These are phyloP conservation scores for Gambusia holbrooki DNA, from an alignment of 2,113 vertebrate species.

Conservation along the genomic window DNA sequence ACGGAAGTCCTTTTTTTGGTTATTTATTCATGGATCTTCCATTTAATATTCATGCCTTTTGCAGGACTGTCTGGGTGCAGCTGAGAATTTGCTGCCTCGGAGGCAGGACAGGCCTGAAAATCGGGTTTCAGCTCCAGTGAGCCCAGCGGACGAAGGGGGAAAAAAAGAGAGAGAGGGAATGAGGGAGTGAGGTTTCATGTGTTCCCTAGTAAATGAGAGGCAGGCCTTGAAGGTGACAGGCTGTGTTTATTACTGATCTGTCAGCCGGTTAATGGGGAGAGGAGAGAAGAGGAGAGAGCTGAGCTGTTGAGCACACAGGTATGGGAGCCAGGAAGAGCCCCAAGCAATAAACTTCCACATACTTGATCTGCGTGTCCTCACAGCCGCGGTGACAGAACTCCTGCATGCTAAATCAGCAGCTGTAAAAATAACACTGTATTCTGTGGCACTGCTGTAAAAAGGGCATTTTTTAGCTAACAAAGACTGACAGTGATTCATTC, in stretches of 20 bases:
- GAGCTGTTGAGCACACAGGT: constrained; percentile 64
- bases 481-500: neutral
- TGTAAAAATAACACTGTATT: constrained; percentile 9
- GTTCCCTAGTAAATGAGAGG: constrained; percentile 81
- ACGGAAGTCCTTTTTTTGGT: constrained; percentile 68
- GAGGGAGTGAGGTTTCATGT: constrained; percentile 70
- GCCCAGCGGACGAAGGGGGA: constrained; percentile 67
- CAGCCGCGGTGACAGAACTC: constrained; percentile 48
- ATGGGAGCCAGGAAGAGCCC: constrained; percentile 53
- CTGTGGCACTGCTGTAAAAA: constrained; percentile 26
- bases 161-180: constrained; percentile 44
- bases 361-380: constrained; percentile 53
- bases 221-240: constrained; percentile 83
- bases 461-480: neutral
- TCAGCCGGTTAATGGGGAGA: constrained; percentile 83
- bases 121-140: constrained; percentile 82
- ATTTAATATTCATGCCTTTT: constrained; percentile 84
- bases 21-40: constrained; percentile 82
- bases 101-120: constrained; percentile 71
- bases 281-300: constrained; percentile 62
- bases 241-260: constrained; percentile 86
- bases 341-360: constrained; percentile 61
- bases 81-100: constrained; percentile 76
- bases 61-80: constrained; percentile 77
- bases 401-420: constrained; percentile 35